Evolutionary conservation across 2,113 vertebrate genomes (phyloP).

Genomic region (Brachyhypopomus gauderio): DNA sequence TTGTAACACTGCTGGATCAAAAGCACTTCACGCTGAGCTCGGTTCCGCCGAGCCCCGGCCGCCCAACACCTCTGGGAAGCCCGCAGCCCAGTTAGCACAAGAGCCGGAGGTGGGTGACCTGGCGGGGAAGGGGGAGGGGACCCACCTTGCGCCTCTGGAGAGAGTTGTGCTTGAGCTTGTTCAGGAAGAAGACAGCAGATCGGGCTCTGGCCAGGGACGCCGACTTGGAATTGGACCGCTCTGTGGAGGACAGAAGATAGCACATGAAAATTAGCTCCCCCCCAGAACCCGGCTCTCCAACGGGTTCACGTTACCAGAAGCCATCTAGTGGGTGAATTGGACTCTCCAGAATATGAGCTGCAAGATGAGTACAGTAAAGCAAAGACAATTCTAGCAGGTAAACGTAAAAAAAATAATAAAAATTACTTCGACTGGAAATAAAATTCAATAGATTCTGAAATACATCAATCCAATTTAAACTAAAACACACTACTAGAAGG

Average conservation of each 20-base stretch:
- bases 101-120: conserved; percentile 40
- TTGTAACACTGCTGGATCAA: not conserved
- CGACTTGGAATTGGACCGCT: conserved; percentile 54
- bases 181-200: conserved; percentile 86
- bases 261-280: not conserved
- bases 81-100: not conserved
- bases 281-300: no score
- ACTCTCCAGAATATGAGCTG: no score
- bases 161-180: conserved; percentile 85
- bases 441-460: not conserved
- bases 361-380: not conserved
- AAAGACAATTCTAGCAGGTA: not conserved
- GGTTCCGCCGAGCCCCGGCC: not conserved
- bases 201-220: conserved; percentile 63
- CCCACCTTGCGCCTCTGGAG: conserved; percentile 78
- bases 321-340: no score
- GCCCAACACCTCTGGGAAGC: not conserved
- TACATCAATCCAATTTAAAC: no score
- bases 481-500: no score
- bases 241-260: conserved; percentile 20
- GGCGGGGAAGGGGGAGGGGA: not conserved
- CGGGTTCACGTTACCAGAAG: no score
- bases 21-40: conserved; percentile 17
- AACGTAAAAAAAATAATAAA: no score
- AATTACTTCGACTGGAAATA: not conserved